phyloP scores from a whole-genome alignment of 2,113 vertebrate species.

The Onychorhynchus coronatus region DNA sequence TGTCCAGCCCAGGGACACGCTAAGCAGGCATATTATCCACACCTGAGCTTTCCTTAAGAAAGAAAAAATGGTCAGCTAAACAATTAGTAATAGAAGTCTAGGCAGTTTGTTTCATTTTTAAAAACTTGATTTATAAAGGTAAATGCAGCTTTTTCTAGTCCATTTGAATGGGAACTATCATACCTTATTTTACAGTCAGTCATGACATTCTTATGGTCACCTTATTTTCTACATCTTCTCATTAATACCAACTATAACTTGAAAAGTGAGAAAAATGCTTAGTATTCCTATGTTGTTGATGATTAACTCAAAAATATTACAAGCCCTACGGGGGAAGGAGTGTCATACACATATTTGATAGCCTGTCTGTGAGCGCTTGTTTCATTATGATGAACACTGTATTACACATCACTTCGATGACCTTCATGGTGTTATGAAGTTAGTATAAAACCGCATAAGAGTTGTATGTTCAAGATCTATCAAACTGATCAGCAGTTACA shows the following conservation, averaged over 20 bases:
- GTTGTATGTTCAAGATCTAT: neutral
- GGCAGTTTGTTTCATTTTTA: neutral
- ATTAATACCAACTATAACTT: neutral
- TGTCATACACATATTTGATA: neutral
- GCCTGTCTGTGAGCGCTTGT: neutral
- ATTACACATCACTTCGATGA: neutral
- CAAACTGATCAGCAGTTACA: neutral
- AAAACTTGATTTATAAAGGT: neutral
- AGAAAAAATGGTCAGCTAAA: neutral
- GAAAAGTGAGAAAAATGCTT: neutral
- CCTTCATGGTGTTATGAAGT: neutral
- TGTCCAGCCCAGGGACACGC: neutral
- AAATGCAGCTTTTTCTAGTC: neutral
- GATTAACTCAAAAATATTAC: neutral
- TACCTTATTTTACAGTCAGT: neutral
- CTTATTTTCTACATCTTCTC: neutral
- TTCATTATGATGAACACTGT: neutral
- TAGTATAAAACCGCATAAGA: neutral
- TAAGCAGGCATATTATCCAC: neutral
- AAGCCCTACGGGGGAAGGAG: neutral
- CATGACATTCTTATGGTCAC: neutral
- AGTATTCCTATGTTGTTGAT: neutral
- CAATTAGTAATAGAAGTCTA: neutral
- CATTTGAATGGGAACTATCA: neutral
- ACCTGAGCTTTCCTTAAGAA: neutral